Conservation (phyloP, 2,113 vertebrate species). For the Notarius quadriscutis region DNA sequence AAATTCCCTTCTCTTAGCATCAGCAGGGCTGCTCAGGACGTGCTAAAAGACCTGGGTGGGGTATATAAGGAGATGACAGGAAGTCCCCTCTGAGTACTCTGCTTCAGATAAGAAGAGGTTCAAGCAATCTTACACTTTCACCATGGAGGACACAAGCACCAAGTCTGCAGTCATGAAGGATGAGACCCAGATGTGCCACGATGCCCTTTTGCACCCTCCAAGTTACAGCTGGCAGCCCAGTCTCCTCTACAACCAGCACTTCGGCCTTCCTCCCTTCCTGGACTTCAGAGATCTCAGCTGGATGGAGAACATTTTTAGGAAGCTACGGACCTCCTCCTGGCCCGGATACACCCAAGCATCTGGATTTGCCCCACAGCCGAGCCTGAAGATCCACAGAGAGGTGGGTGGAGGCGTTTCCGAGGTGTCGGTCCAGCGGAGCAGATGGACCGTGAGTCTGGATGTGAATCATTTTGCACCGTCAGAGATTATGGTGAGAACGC, state of each 20-base stretch:
- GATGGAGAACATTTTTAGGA: slow-evolving; percentile 61
- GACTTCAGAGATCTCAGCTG: slow-evolving; percentile 59
- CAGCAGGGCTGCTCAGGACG: slow-evolving; percentile 62
- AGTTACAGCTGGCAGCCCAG: slow-evolving; percentile 62
- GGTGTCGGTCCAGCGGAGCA: slow-evolving; percentile 52
- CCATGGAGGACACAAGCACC: slow-evolving; percentile 18
- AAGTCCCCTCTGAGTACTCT: slow-evolving; percentile 31
- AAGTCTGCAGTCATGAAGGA: slow-evolving; percentile 55
- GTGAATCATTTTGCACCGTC: slow-evolving; percentile 71
- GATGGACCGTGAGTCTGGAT: slow-evolving; percentile 74
- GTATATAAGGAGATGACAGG: slow-evolving; percentile 66
- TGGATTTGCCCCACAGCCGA: slow-evolving; percentile 52
- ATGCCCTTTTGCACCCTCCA: slow-evolving; percentile 53
- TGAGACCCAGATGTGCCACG: slow-evolving; percentile 39
- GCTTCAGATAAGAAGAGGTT: slow-evolving; percentile 20
- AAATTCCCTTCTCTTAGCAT: slow-evolving; percentile 61
- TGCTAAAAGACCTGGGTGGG: slow-evolving; percentile 54
- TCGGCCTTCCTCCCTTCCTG: slow-evolving; percentile 62
- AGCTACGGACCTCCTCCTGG: slow-evolving; percentile 61
- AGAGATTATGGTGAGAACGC: slow-evolving; percentile 67
- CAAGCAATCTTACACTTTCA: not conserved
- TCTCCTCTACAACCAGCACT: slow-evolving; percentile 61
- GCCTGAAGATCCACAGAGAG: slow-evolving; percentile 47
- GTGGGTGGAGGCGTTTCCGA: slow-evolving; percentile 51
- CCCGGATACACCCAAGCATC: slow-evolving; percentile 57